Percentiles rank a stretch among this genome's conserved stretches.
Evolutionary conservation across 2,888 invertebrate species (phyloP).

Genomic region (Hoplodrina blanda): DNA sequence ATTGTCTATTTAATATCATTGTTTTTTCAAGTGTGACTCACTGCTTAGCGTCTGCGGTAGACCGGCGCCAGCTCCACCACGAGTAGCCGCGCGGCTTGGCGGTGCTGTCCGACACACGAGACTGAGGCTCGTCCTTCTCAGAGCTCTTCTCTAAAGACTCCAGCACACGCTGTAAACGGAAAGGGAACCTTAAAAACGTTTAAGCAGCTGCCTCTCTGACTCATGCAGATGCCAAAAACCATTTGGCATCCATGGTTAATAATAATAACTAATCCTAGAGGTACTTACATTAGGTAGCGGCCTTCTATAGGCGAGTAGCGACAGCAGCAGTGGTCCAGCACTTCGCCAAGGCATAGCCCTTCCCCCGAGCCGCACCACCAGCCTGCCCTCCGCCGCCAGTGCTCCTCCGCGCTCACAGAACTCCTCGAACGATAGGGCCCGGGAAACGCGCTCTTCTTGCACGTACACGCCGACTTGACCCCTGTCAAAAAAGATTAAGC

Average conservation of each 20-base stretch:
- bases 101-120: slow-evolving; percentile 70
- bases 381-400: slow-evolving; percentile 95
- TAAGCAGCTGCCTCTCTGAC: too few relatives aligned
- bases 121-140: slow-evolving; percentile 74
- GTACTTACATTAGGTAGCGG: slow-evolving; percentile 94
- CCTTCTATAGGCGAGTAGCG: slow-evolving; percentile 96
- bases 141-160: slow-evolving; percentile 84
- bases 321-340: slow-evolving; percentile 97
- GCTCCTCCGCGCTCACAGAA: slow-evolving; percentile 93
- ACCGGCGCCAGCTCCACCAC: slow-evolving; percentile 93
- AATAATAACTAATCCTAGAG: not conserved
- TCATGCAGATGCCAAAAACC: too few relatives aligned
- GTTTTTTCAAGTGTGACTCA: slow-evolving; percentile 52
- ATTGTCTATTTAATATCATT: too few relatives aligned
- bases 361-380: slow-evolving; percentile 96
- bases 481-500: slow-evolving; percentile 74
- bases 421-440: slow-evolving; percentile 86
- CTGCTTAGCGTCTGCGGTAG: slow-evolving; percentile 83
- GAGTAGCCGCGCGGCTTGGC: slow-evolving; percentile 89
- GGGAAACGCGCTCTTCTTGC: slow-evolving; percentile 83
- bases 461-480: slow-evolving; percentile 86
- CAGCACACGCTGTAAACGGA: slow-evolving; percentile 77
- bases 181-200: not conserved
- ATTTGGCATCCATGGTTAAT: not conserved
- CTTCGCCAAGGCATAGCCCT: slow-evolving; percentile 97